These are phyloP conservation scores for Zonotrichia albicollis DNA, from an alignment of 2,797 vertebrate genomes.

Conservation along the genomic window DNA sequence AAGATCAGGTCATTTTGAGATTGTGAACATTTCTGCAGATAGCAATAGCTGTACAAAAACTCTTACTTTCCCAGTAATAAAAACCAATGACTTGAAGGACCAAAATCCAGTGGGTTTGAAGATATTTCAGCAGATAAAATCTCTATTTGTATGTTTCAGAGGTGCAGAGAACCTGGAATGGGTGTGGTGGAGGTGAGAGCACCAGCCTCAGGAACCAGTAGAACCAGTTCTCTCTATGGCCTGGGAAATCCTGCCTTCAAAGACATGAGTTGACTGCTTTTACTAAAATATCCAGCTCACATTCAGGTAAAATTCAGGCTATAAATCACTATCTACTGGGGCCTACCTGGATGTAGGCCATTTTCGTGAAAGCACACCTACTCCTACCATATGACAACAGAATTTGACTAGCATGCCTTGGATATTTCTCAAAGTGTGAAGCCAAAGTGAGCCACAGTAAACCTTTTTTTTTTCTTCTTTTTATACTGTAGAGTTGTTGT, in stretches of 20 bases:
- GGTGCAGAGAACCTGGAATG: background rate
- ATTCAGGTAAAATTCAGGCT: slow-evolving; percentile 1
- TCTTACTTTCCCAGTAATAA: background rate
- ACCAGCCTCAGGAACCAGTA: slow-evolving; percentile 34
- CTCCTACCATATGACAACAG: background rate
- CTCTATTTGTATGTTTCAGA: slow-evolving; percentile 29
- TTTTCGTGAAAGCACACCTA: background rate
- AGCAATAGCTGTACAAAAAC: background rate
- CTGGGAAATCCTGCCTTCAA: slow-evolving; percentile 59
- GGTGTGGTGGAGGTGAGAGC: slow-evolving; percentile 38
- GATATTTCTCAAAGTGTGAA: background rate
- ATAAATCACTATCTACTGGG: slow-evolving; percentile 6
- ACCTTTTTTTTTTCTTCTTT: background rate
- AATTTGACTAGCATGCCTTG: background rate
- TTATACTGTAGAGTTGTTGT: background rate
- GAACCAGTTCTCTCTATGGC: slow-evolving; percentile 39
- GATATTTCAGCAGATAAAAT: slow-evolving; percentile 43
- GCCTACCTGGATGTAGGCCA: background rate
- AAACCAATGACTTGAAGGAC: background rate
- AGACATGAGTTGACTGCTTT: slow-evolving; percentile 25
- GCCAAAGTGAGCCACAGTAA: background rate
- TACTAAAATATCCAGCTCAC: slow-evolving; percentile 19
- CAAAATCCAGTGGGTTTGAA: background rate
- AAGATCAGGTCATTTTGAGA: background rate
- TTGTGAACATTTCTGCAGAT: background rate